Evolutionary conservation across 2,888 invertebrate genomes (phyloP).

Genomic region (Aporophyla lueneburgensis): DNA sequence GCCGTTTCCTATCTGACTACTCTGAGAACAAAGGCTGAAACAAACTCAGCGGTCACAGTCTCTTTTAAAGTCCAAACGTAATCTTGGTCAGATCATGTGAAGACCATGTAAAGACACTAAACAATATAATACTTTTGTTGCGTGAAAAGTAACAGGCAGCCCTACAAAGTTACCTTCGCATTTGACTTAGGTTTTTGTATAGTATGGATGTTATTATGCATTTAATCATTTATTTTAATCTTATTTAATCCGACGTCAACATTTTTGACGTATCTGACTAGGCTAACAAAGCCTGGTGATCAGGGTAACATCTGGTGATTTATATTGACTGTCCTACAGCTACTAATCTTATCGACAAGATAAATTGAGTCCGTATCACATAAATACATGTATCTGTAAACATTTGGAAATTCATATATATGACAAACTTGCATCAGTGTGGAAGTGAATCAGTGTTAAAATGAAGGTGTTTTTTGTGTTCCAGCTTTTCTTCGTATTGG

Average conservation of each 20-base stretch:
- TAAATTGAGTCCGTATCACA: constrained; percentile 11
- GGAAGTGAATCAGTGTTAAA: constrained; percentile 30
- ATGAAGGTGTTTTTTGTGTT: constrained; percentile 66
- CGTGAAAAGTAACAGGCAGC: not conserved
- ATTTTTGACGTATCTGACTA: not conserved
- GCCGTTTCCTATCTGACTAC: too few relatives aligned
- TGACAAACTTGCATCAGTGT: constrained; percentile 9
- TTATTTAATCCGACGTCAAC: not conserved
- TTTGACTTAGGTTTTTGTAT: not conserved
- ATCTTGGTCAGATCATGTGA: too few relatives aligned
- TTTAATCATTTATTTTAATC: not conserved
- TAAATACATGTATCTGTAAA: not conserved
- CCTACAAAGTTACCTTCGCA: not conserved
- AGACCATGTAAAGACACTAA: too few relatives aligned
- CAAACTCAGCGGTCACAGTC: too few relatives aligned
- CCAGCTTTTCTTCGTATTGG: constrained; percentile 73
- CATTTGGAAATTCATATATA: constrained; percentile 1
- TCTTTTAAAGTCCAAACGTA: too few relatives aligned
- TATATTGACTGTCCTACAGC: not conserved
- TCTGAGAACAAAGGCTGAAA: too few relatives aligned
- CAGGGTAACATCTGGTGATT: constrained; percentile 1
- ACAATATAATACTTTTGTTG: too few relatives aligned
- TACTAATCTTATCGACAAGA: constrained; percentile 48
- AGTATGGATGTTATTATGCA: not conserved
- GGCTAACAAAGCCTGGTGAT: not conserved